Base-by-base conservation (phyloP, 2,113 vertebrate species). In the Pterophyllum scalare region DNA sequence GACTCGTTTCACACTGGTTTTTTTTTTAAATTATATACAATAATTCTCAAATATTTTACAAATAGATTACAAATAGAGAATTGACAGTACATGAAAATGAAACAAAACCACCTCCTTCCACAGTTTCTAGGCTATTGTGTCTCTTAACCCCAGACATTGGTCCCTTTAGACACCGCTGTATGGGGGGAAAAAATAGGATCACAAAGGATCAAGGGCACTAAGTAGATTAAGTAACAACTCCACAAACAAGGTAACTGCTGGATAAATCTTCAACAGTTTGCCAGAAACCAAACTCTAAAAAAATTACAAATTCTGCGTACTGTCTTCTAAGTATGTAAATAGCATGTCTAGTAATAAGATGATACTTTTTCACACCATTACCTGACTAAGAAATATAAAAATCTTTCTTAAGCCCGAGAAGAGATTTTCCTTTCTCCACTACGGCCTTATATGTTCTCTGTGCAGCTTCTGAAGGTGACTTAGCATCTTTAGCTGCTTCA, bases 291-390 rank as follows among this genome's bases (percentile, higher is more conserved):
- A 40, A 67, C 19, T 4, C 3, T 40, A 70, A 28, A 70, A 19
- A 1, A 67, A 33, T 2, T 26, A 3, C 22, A 7, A 9, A 4
- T 52, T 3, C 3, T 19, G 7, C 1, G 26, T 0, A 0, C 6
- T 70, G 5, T 70, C 64, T 49, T 46, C 14, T 2, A 26, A 6
- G 22, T 15, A 5, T 65, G 3, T 7, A 64, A 35, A 26, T 24
- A 46, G 9, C 43, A 46, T 67, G 62, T 46, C 4, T 0, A 26
- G 43, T 0, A 52, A 7, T 3, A 20, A 0, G 43, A 65, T 17
- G 43, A 65, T 17, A 0, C 0, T 3, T 65, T 65, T 65, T 65
- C n/a, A 3, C 0, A 10, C 35, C 7, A 3, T 38, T 43, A 24
- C 13, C 35, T 43, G 61, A 35, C 22, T 0, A 64, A 64, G 22